phyloP scores from a whole-genome alignment of 1,140 invertebrate species.

The Vanessa tameamea region DNA sequence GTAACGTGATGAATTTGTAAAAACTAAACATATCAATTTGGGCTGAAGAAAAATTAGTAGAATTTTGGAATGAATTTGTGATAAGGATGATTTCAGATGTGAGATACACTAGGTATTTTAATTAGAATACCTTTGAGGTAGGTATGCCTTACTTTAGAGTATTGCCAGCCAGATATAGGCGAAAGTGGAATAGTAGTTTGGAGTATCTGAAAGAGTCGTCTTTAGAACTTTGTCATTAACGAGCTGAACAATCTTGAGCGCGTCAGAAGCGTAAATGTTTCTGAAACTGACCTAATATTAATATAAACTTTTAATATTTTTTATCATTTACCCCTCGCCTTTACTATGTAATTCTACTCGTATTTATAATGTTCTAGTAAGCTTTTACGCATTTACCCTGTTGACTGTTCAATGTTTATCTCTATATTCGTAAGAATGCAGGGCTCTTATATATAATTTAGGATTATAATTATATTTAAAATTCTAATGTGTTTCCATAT shows the following conservation, averaged over 20 bases:
- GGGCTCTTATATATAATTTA: slow-evolving; percentile 43
- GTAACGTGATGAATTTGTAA: slow-evolving; percentile 70
- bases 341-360: slow-evolving; percentile 39
- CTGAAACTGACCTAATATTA: slow-evolving; percentile 39
- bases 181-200: slow-evolving; percentile 24
- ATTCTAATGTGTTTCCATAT: slow-evolving; percentile 28
- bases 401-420: slow-evolving; percentile 73
- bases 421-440: slow-evolving; percentile 50
- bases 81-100: slow-evolving; percentile 60
- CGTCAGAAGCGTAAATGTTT: slow-evolving; percentile 37
- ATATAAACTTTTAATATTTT: slow-evolving; percentile 66
- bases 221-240: slow-evolving; percentile 32
- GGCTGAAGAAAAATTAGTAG: slow-evolving; percentile 67
- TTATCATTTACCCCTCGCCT: slow-evolving; percentile 67
- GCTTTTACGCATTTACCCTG: slow-evolving; percentile 78
- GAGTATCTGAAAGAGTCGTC: slow-evolving; percentile 10
- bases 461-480: not conserved
- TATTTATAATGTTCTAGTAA: slow-evolving; percentile 46
- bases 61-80: slow-evolving; percentile 72
- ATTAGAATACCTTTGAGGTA: slow-evolving; percentile 60
- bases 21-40: slow-evolving; percentile 80
- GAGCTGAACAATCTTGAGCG: slow-evolving; percentile 24
- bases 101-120: slow-evolving; percentile 61
- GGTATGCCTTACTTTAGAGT: slow-evolving; percentile 68
- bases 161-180: slow-evolving; percentile 35